Conservation (phyloP, 1,140 invertebrate genomes). For the Grapholita molesta region DNA sequence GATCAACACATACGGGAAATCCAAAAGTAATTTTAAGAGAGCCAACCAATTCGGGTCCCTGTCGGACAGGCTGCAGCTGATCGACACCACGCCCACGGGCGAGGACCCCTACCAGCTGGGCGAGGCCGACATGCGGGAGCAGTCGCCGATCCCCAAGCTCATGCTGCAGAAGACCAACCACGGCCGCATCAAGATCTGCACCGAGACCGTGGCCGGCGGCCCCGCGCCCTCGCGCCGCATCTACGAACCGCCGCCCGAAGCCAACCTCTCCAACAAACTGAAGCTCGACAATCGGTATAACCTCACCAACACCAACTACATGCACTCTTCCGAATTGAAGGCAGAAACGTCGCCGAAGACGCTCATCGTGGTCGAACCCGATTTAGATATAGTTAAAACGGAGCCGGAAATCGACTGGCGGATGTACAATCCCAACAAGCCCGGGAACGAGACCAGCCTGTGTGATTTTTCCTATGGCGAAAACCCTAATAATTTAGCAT, state of each 20-base stretch:
- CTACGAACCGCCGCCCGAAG: slow-evolving; percentile 41
- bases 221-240: slow-evolving; percentile 35
- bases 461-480: slow-evolving; percentile 55
- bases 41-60: slow-evolving; percentile 51
- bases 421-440: slow-evolving; percentile 32
- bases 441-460: slow-evolving; percentile 39
- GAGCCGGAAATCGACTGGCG: slow-evolving; percentile 54
- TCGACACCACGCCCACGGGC: slow-evolving; percentile 65
- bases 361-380: slow-evolving; percentile 43
- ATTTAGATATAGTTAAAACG: slow-evolving; percentile 49
- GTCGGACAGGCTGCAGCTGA: slow-evolving; percentile 57
- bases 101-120: slow-evolving; percentile 68
- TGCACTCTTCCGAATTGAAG: slow-evolving; percentile 35
- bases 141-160: slow-evolving; percentile 64
- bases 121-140: slow-evolving; percentile 64
- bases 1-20: slow-evolving; percentile 59
- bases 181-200: slow-evolving; percentile 47
- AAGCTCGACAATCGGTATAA: slow-evolving; percentile 30
- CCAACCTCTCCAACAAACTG: slow-evolving; percentile 23
- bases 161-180: slow-evolving; percentile 65
- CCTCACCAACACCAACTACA: slow-evolving; percentile 29
- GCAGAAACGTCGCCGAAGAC: slow-evolving; percentile 35
- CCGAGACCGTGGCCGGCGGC: slow-evolving; percentile 23
- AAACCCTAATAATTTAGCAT: slow-evolving; percentile 32
- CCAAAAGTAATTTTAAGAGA: slow-evolving; percentile 36